Evolutionary conservation across 1,140 invertebrate species (phyloP).

Genomic region (Pissodes strobi): DNA sequence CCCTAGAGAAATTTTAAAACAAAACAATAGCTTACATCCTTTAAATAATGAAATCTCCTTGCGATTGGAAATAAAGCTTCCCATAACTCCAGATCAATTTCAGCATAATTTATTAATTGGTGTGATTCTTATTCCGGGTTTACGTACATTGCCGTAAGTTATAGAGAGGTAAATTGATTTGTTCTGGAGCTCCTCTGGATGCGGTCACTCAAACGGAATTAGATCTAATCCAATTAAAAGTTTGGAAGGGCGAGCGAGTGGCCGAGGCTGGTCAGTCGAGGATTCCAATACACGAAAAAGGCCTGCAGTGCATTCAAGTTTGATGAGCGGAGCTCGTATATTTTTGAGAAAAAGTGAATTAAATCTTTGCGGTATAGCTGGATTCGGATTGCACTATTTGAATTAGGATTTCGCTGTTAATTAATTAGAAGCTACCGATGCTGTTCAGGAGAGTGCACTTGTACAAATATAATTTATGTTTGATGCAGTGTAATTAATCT

Average conservation of each 20-base stretch:
- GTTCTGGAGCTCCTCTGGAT: conserved; percentile 26
- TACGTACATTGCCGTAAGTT: too few relatives aligned
- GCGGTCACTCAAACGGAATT: conserved; percentile 34
- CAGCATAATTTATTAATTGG: too few relatives aligned
- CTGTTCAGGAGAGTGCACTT: too few relatives aligned
- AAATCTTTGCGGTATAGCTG: not conserved
- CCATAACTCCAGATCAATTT: too few relatives aligned
- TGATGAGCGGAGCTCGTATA: conserved; percentile 19
- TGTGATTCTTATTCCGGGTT: too few relatives aligned
- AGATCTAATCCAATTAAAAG: conserved; percentile 38
- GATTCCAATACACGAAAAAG: conserved; percentile 19
- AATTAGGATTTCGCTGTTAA: not conserved
- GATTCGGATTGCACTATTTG: not conserved
- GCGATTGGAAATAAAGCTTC: too few relatives aligned
- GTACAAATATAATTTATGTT: too few relatives aligned
- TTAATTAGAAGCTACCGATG: too few relatives aligned
- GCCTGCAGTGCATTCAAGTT: conserved; percentile 30
- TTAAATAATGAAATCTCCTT: too few relatives aligned
- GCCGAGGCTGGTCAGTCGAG: conserved; percentile 7
- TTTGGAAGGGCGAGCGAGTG: conserved; percentile 24
- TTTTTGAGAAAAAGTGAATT: conserved; percentile 16
- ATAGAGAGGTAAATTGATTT: conserved; percentile 36
- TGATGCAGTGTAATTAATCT: too few relatives aligned
- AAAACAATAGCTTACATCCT: too few relatives aligned
- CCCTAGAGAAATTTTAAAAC: too few relatives aligned